phyloP scores from a whole-genome alignment of 2,797 vertebrate genomes.

The Florisuga fusca region DNA sequence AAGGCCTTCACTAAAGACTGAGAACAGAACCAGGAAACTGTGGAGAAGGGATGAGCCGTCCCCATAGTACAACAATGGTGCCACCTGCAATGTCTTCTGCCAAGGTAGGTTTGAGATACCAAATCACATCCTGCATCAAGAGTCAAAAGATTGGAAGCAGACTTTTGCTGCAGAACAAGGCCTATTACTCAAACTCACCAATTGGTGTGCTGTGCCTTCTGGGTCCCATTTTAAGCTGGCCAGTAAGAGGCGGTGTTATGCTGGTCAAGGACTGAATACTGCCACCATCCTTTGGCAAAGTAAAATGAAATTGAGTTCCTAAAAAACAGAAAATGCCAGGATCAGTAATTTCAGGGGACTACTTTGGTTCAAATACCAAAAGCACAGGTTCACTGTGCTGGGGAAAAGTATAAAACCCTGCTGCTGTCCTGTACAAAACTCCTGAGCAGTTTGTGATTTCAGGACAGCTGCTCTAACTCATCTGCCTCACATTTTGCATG shows the following conservation, averaged over 20 bases:
- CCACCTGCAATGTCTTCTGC: background rate
- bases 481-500: background rate
- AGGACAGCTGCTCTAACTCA: background rate
- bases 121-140: background rate
- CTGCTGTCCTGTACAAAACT: background rate
- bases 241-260: slow-evolving; percentile 87
- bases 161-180: background rate
- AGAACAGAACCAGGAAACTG: background rate
- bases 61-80: background rate
- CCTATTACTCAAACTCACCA: slow-evolving; percentile 79
- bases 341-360: background rate
- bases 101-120: background rate
- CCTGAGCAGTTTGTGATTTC: background rate
- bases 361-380: background rate
- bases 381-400: background rate
- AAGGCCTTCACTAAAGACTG: background rate
- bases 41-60: background rate
- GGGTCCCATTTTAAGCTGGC: slow-evolving; percentile 90
- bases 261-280: slow-evolving; percentile 84
- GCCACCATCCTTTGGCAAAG: slow-evolving; percentile 91
- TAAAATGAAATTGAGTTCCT: slow-evolving; percentile 92
- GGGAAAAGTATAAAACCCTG: background rate
- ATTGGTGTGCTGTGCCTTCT: slow-evolving; percentile 98
- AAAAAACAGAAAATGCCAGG: background rate
- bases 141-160: background rate